Evolutionary conservation across 2,888 invertebrate genomes (phyloP), one percentile per base, ranked within the genome.

Genomic region (Tipula lateralis): DNA sequence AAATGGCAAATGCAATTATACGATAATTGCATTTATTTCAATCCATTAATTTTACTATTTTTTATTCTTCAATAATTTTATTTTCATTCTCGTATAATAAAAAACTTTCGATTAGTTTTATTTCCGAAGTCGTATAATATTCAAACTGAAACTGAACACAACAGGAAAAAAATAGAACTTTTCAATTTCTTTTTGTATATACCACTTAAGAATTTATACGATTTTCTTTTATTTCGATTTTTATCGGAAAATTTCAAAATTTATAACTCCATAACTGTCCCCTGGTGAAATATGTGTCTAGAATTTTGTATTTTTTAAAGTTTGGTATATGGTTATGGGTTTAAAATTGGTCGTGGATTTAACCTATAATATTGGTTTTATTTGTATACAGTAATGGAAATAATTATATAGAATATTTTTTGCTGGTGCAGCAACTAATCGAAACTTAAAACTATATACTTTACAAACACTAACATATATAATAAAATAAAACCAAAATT

Each of bases 11-110:
- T 66, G 66, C 66, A 66, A 66, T 66, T 66, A 66, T 24, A 66
- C 66, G 66, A 66, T 66, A 66, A 66, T 66, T 66, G 66, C 66
- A 66, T 66, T 66, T 66, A 66, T 66, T 66, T 66, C 66, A 24
- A 66, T 24, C 66, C 66, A 66, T 66, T 66, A 66, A 66, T 66
- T 66, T 66, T 24, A 24, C 66, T 66, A 24, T 66, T 66, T 39
- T 39, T 66, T 24, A 66, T 66, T 66, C 66, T 66, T 24, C 66
- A 66, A 66, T 66, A 66, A 66, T 66, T 66, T 66, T 66, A 66
- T 66, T 66, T 66, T 9, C 24, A 66, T 50, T 13, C 4, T 50
- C 3, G 4, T 24, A 50, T 44, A 44, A 44, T n/a, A 44, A 16
- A 50, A 12, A 66, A 66, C 66, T 66, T 66, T 66, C 66, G 66